Percentiles rank a stretch among this genome's conserved stretches.
Conservation (phyloP, 2,888 invertebrate genomes). For the Drosophila kanekoi region DNA sequence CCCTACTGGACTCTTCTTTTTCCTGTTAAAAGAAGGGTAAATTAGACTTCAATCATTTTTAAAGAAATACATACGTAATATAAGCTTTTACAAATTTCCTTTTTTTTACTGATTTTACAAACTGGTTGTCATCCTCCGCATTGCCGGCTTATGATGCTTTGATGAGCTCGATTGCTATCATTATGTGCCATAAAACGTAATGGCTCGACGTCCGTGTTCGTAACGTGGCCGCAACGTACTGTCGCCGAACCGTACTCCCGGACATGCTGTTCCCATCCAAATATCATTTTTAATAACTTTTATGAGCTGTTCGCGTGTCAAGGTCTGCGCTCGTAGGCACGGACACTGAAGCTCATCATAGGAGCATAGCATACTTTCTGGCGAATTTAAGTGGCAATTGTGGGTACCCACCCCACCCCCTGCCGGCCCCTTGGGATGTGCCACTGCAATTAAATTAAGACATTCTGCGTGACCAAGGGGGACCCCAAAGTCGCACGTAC, state of each 20-base stretch:
- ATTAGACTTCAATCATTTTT: not conserved
- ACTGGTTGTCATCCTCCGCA: slow-evolving; percentile 2
- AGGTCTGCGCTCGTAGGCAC: slow-evolving; percentile 9
- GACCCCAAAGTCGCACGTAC: slow-evolving; percentile 31
- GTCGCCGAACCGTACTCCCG: slow-evolving; percentile 11
- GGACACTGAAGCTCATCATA: slow-evolving; percentile 19
- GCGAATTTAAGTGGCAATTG: slow-evolving; percentile 31
- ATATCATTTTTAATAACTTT: slow-evolving; percentile 58
- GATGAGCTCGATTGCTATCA: slow-evolving; percentile 33
- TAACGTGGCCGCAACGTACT: slow-evolving; percentile 26
- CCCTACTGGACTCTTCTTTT: no score
- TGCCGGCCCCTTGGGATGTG: not conserved
- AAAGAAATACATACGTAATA: not conserved
- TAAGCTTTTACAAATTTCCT: not conserved
- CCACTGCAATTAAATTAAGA: slow-evolving; percentile 54
- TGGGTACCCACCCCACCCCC: not conserved
- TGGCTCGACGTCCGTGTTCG: slow-evolving; percentile 25
- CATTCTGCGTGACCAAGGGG: slow-evolving; percentile 41
- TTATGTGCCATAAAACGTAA: slow-evolving; percentile 32
- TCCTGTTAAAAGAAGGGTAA: not conserved
- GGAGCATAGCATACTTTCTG: slow-evolving; percentile 32
- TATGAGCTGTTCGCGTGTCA: slow-evolving; percentile 61
- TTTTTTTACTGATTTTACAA: not conserved
- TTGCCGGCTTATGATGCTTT: slow-evolving; percentile 5
- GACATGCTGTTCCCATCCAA: slow-evolving; percentile 22